Conservation (phyloP, 2,113 vertebrate species). For the Glaucidium brasilianum region DNA sequence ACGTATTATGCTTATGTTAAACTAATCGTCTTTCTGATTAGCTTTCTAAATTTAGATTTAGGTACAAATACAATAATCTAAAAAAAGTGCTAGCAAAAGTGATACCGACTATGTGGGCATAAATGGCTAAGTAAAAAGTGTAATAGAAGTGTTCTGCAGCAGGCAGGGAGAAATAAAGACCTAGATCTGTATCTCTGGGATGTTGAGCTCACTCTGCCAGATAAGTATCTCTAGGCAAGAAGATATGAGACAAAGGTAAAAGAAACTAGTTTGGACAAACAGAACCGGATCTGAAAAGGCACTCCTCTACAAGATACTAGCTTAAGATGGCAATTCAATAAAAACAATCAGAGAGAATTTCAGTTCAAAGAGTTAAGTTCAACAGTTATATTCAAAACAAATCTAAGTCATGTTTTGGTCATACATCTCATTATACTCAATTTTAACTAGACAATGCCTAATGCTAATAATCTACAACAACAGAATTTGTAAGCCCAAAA, state of each 20-base stretch:
- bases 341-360: neutral
- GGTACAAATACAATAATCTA: neutral
- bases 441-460: neutral
- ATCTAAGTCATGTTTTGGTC: neutral
- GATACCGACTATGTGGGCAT: neutral
- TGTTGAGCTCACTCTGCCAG: neutral
- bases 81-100: neutral
- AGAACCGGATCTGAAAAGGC: neutral
- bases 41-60: neutral
- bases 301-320: neutral
- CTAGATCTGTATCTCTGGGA: neutral
- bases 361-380: neutral
- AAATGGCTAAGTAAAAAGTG: neutral
- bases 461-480: neutral
- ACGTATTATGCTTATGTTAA: neutral
- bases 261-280: neutral
- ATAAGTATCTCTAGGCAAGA: neutral
- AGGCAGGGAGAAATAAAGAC: neutral
- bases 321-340: neutral
- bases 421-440: neutral
- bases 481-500: neutral
- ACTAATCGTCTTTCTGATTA: neutral
- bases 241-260: neutral
- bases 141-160: neutral
- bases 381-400: neutral